Evolutionary conservation across 2,113 vertebrate species (phyloP).

Genomic region (Diadophis punctatus): DNA sequence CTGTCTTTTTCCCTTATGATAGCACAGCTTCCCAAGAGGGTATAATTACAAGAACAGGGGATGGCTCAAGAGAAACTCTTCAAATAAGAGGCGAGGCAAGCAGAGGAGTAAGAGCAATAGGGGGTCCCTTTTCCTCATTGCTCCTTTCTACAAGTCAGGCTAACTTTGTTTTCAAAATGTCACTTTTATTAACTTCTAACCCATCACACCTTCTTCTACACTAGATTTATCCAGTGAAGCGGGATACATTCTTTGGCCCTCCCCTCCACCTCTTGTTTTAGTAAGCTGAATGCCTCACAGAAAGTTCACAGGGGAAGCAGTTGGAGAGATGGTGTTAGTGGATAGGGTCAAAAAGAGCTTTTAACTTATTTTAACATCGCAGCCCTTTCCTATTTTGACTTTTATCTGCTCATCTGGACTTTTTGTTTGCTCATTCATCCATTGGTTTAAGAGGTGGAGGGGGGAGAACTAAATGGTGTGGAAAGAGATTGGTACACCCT

Average conservation of each 20-base stretch:
- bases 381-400: conserved; percentile 60
- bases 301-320: conserved; percentile 73
- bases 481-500: conserved; percentile 39
- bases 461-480: conserved; percentile 21
- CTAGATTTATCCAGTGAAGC: conserved; percentile 70
- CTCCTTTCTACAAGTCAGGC: conserved; percentile 56
- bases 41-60: conserved; percentile 21
- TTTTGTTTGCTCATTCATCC: conserved; percentile 65
- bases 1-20: conserved; percentile 40
- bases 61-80: conserved; percentile 41
- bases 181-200: conserved; percentile 75
- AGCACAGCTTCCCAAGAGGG: not conserved
- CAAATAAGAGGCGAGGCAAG: conserved; percentile 56
- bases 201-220: conserved; percentile 69
- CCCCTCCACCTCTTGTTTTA: conserved; percentile 62
- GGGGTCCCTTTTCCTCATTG: conserved; percentile 55
- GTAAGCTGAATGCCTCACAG: conserved; percentile 70
- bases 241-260: conserved; percentile 64
- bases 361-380: conserved; percentile 68
- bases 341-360: conserved; percentile 65
- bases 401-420: conserved; percentile 67
- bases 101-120: conserved; percentile 53
- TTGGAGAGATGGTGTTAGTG: conserved; percentile 60
- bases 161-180: conserved; percentile 71
- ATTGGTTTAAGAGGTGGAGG: conserved; percentile 40